Percentiles rank a stretch among this genome's conserved stretches.
Conservation (phyloP, 1,140 invertebrate species). For the Bombyx mori region ASM3026992v2 NC_085124.1:5871501-5872000, state of each 20-base stretch:
- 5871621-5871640: slow-evolving; percentile 56
- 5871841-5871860: slow-evolving; percentile 13
- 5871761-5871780: slow-evolving; percentile 38
- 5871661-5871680: slow-evolving; percentile 58
- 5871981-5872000: slow-evolving; percentile 57
- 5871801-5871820: slow-evolving; percentile 29
- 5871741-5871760: slow-evolving; percentile 57
- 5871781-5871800: slow-evolving; percentile 27
- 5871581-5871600: slow-evolving; percentile 60
- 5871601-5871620: slow-evolving; percentile 60
- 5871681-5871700: slow-evolving; percentile 53
- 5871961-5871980: slow-evolving; percentile 38
- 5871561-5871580: slow-evolving; percentile 61
- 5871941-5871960: slow-evolving; percentile 28
- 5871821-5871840: slow-evolving; percentile 8
- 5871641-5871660: slow-evolving; percentile 52
- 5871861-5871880: slow-evolving; percentile 50
- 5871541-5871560: slow-evolving; percentile 59
- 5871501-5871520: slow-evolving; percentile 65
- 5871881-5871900: slow-evolving; percentile 54
- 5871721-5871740: slow-evolving; percentile 59
- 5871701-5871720: slow-evolving; percentile 48
- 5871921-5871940: slow-evolving; percentile 69
- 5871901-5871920: slow-evolving; percentile 63
- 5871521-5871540: slow-evolving; percentile 55